Evolutionary conservation across 2,888 invertebrate species (phyloP), one percentile per base, ranked within the genome.

Genomic region (Pyrgus malvae): DNA sequence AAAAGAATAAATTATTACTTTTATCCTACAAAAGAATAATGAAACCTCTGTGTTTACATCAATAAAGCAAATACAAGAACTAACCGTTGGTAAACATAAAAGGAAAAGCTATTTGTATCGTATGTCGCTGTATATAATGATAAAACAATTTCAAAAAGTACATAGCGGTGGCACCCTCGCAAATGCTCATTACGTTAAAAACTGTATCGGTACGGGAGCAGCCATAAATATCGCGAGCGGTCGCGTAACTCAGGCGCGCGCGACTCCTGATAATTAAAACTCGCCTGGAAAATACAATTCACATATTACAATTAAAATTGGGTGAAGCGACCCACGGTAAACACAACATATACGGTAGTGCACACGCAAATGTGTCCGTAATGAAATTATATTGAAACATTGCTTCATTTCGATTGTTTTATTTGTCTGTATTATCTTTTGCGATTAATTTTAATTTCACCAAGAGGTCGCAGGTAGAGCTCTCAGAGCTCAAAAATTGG

Each of bases 211-310:
- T 82, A 86, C 78, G 83, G 78, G 74, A 75, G 79, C 74, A 69
- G 81, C 79, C 83, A 90, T 91, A 91, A 91, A 90, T 91, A 89
- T 80, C 72, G 83, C 80, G 79, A 80, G 91, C 87, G 91, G 91
- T 91, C 91, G 91, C 87, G 88, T 90, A 88, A 83, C 77, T 90
- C 90, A 90, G 72, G 75, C 80, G 76, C 76, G 76, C 86, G 82
- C 85, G 87, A 88, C 86, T 84, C 77, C 79, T 79, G 85, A 87
- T 91, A 90, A 91, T 91, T 91, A 91, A 91, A 91, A 91, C 90
- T 90, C 90, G 82, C 78, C 83, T 76, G 83, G 79, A 81, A 87
- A 84, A 83, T 78, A 75, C 77, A 87, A 86, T 88, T 84, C 89
- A 87, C 90, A 89, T 89, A 86, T 87, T 85, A 87, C 89, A 88